These are phyloP conservation scores for Apolygus lucorum DNA, from an alignment of 1,140 invertebrate species.

Conservation along the genomic window DNA sequence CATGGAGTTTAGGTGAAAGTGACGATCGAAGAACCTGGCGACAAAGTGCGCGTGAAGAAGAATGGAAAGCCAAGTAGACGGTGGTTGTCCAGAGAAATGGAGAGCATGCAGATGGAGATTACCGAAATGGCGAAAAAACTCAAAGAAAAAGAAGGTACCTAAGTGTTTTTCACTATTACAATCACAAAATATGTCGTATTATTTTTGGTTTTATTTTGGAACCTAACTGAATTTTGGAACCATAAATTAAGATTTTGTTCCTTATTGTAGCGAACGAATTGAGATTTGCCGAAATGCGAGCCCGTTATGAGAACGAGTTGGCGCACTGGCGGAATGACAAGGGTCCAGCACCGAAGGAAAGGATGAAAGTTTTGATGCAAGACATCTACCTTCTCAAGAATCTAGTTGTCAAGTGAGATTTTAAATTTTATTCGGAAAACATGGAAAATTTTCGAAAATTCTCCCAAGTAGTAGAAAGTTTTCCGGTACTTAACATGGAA, in stretches of 20 bases:
- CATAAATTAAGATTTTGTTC: no score
- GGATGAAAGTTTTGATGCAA: conserved; percentile 33
- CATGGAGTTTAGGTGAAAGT: neutral
- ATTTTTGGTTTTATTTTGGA: no score
- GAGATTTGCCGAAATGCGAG: neutral
- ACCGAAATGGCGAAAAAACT: neutral
- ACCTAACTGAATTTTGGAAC: no score
- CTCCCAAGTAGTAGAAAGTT: no score
- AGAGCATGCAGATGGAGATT: neutral
- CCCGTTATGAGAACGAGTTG: neutral
- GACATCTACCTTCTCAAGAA: conserved; percentile 57
- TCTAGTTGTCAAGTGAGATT: conserved; percentile 48
- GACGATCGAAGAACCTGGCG: neutral
- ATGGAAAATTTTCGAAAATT: neutral
- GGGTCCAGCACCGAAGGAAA: neutral
- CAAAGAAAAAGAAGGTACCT: conserved; percentile 5
- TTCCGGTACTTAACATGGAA: no score
- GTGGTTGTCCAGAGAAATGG: conserved; percentile 8
- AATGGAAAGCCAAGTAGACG: conserved; percentile 12
- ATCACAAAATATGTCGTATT: no score
- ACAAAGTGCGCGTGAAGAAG: neutral
- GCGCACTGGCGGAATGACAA: neutral
- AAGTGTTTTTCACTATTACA: no score
- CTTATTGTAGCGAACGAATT: conserved; percentile 7
- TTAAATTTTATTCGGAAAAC: no score